These are phyloP conservation scores for Dolomedes plantarius DNA, from an alignment of 2,888 invertebrate genomes.

Conservation along the genomic window DNA sequence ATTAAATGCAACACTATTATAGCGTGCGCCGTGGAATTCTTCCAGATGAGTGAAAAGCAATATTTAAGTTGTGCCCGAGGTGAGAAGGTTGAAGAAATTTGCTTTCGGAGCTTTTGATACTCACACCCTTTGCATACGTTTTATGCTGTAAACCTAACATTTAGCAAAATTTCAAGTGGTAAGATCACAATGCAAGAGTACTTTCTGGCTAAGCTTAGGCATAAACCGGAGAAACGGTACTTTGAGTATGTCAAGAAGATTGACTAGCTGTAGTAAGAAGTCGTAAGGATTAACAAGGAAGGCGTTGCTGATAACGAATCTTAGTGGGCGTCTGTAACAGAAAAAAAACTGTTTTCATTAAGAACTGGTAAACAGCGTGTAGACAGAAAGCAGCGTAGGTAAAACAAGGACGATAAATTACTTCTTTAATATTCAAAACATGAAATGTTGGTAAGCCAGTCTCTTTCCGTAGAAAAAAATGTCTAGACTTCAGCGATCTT, in stretches of 20 bases:
- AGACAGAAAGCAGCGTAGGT: conserved; percentile 26
- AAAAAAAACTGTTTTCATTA: conserved; percentile 51
- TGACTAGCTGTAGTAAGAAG: conserved; percentile 15
- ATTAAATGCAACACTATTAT: no score
- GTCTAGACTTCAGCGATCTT: not conserved
- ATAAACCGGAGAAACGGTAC: conserved; percentile 6
- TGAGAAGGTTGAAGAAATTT: no score
- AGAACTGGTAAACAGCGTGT: conserved; percentile 38
- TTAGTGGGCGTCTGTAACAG: conserved; percentile 40
- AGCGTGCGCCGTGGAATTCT: no score
- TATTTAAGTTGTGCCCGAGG: no score
- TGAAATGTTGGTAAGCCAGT: conserved; percentile 33
- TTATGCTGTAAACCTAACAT: no score
- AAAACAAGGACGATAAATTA: conserved; percentile 60
- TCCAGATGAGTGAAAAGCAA: no score
- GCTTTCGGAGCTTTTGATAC: no score
- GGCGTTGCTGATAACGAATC: conserved; percentile 36
- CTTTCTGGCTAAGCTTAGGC: no score
- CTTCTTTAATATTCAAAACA: conserved; percentile 62
- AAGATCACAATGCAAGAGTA: no score
- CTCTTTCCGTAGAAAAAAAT: not conserved
- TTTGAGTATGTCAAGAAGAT: conserved; percentile 30
- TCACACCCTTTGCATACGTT: no score
- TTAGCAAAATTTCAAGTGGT: no score
- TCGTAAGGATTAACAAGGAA: conserved; percentile 38